phyloP scores from a whole-genome alignment of 2,797 vertebrate genomes.

The Clarias platycephalus region DNA sequence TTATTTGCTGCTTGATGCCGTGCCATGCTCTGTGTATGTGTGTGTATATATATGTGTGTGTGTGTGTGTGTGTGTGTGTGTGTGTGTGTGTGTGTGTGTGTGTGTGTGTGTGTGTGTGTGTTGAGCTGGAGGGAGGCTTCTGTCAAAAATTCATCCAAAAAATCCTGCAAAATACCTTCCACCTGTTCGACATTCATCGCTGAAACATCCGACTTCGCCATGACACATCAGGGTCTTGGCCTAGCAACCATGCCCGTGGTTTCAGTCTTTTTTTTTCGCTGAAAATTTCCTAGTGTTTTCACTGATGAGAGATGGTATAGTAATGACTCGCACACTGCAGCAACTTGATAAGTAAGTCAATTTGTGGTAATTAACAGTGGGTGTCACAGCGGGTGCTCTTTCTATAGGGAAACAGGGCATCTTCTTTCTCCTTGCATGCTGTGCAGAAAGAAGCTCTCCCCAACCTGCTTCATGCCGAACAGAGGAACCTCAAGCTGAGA shows the following conservation, averaged over 20 bases:
- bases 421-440: conserved; percentile 22
- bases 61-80: background rate
- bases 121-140: conserved; percentile 28
- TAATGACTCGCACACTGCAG: conserved; percentile 50
- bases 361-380: conserved; percentile 60
- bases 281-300: conserved; percentile 38
- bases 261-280: conserved; percentile 19
- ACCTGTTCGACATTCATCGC: conserved; percentile 34
- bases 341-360: conserved; percentile 60
- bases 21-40: background rate
- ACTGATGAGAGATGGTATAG: conserved; percentile 32
- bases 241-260: conserved; percentile 11
- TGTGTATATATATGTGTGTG: too few relatives aligned
- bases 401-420: conserved; percentile 49
- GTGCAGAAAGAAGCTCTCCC: conserved; percentile 32
- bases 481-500: conserved; percentile 45
- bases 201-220: conserved; percentile 12
- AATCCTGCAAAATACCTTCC: conserved; percentile 39
- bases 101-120: conserved; percentile 16
- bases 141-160: conserved; percentile 46
- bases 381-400: conserved; percentile 51
- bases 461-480: conserved; percentile 27
- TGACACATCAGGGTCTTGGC: conserved; percentile 30
- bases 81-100: background rate
- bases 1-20: conserved; percentile 30